A percentile compares a stretch with the other conserved stretches of the same genome.
phyloP scores from a whole-genome alignment of 2,113 vertebrate genomes.

The Lasiurus borealis region DNA sequence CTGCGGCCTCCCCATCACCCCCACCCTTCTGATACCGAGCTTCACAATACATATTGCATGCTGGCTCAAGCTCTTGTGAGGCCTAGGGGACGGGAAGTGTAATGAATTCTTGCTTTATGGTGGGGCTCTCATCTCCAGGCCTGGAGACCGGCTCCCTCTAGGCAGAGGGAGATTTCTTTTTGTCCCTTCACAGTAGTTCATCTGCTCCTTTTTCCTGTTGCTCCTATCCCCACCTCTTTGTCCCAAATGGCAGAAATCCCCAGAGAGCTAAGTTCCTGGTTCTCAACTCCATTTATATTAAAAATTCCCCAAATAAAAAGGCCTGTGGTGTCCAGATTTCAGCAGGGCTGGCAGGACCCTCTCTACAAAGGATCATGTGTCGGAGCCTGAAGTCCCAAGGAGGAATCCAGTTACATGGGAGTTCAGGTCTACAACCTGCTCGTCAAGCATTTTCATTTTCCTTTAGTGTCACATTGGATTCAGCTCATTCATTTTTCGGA shows the following conservation, averaged over 20 bases:
- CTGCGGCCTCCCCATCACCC: not conserved
- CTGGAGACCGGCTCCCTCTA: not conserved
- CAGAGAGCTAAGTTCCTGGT: constrained; percentile 9
- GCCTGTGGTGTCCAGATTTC: constrained; percentile 47
- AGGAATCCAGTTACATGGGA: constrained; percentile 56
- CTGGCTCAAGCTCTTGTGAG: not conserved
- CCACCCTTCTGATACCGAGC: not conserved
- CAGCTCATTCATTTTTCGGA: constrained; percentile 61
- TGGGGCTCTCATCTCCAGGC: constrained; percentile 23
- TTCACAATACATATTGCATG: not conserved
- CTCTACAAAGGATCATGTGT: constrained; percentile 33
- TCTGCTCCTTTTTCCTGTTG: constrained; percentile 44
- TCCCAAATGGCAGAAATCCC: constrained; percentile 63
- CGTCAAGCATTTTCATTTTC: constrained; percentile 58
- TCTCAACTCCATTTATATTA: constrained; percentile 61
- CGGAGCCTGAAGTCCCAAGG: constrained; percentile 51
- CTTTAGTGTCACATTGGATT: constrained; percentile 67
- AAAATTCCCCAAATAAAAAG: constrained; percentile 38
- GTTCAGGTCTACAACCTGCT: constrained; percentile 58
- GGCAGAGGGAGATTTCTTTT: constrained; percentile 5
- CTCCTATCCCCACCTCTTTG: constrained; percentile 4
- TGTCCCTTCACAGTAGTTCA: not conserved
- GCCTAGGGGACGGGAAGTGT: not conserved
- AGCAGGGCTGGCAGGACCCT: constrained; percentile 40
- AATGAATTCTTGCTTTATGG: constrained; percentile 68